These are phyloP conservation scores for Aphrophora alni DNA, from an alignment of 2,888 invertebrate genomes.

Conservation along the genomic window DNA sequence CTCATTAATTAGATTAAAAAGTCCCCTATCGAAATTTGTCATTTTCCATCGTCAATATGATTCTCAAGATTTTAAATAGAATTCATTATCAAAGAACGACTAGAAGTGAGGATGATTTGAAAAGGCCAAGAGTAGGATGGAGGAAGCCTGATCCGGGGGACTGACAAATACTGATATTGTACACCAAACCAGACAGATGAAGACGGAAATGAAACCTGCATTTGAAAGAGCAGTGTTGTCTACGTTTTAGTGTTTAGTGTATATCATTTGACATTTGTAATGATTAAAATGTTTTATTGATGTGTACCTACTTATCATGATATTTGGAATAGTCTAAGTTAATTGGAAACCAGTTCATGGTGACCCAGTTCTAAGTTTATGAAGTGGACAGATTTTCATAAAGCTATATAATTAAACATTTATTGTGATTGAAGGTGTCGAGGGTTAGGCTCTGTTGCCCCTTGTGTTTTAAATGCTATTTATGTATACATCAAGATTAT, in stretches of 20 bases:
- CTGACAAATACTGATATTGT: conserved; percentile 49
- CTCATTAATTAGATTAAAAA: background rate
- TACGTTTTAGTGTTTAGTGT: conserved; percentile 9
- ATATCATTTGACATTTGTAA: background rate
- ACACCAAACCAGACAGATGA: conserved; percentile 49
- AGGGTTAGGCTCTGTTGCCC: background rate
- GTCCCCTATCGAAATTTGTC: background rate
- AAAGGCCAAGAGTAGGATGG: conserved; percentile 52
- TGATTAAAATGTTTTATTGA: background rate
- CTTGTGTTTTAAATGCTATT: background rate
- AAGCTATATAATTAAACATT: background rate
- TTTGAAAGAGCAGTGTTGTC: background rate
- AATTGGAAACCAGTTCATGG: background rate
- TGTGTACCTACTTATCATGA: background rate
- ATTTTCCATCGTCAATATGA: conserved; percentile 20
- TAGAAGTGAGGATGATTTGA: conserved; percentile 49
- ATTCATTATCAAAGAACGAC: conserved; percentile 33
- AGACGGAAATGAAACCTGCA: conserved; percentile 27
- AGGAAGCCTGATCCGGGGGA: conserved; percentile 53
- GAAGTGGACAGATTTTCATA: background rate
- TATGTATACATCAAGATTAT: background rate
- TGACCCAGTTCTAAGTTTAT: background rate
- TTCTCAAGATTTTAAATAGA: conserved; percentile 24
- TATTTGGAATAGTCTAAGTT: background rate
- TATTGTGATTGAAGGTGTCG: background rate